Evolutionary conservation across 2,113 vertebrate genomes (phyloP), one percentile per base, ranked within the genome.

Genomic region (Chlorodrepanis virens): DNA sequence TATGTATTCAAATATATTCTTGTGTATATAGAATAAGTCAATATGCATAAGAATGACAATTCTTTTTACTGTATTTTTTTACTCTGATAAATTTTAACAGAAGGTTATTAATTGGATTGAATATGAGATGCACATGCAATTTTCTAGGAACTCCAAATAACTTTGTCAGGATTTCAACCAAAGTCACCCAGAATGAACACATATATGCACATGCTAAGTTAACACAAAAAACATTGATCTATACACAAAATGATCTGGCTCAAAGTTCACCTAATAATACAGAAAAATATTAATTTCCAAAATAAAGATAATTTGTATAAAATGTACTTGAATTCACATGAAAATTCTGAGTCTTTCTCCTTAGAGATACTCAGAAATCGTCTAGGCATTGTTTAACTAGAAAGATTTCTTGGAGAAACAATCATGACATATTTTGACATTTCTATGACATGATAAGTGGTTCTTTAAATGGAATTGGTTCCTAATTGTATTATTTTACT

Each of bases 161-260:
- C 12, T 61, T 18, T 24, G 33, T 69, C 19, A 53, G 25, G 2
- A 31, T 70, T 82, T 82, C 8, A 47, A 19, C 2, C 16, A 67
- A 63, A 76, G 33, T 19, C 11, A 33, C 3, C 2, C 12, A 10
- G 61, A 83, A 76, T 31, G 4, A 54, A 35, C 9, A 49, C 5
- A 35, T n/a, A 14, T 20, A 12, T 20, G 3, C 13, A 50, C 2
- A 5, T 13, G 4, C 1, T 10, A 63, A 64, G 6, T 4, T 39
- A 47, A 31, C 33, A 81, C 6, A 61, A 4, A 77, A 37, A 9
- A 9, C 4, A 54, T 3, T 64, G n/a, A 27, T 40, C 9, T 78
- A 2, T n/a, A 27, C 22, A 44, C 20, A 39, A 77, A 80, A 71
- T 63, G 0, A 39, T 45, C 6, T 59, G 37, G 3, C 9, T 77